These are phyloP conservation scores for Catocala sponsa DNA, from an alignment of 2,888 invertebrate species.

Conservation along the genomic window DNA sequence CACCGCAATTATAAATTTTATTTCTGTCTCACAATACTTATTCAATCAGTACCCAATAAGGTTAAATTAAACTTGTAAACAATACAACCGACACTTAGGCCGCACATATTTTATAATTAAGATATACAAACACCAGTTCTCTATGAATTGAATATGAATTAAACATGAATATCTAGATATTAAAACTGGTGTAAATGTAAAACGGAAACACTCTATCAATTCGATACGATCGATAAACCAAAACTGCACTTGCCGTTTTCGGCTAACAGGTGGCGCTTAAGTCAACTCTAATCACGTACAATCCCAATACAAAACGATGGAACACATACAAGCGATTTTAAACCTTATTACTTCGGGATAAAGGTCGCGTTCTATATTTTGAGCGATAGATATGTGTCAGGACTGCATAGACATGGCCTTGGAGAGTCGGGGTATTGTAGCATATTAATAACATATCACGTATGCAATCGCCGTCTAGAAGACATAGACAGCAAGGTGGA, in stretches of 20 bases:
- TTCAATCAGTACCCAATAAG: constrained; percentile 11
- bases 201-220: constrained; percentile 52
- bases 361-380: constrained; percentile 36
- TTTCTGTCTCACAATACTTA: neutral
- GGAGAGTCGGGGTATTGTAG: constrained; percentile 70
- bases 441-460: constrained; percentile 83
- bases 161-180: constrained; percentile 45
- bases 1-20: too few species aligned
- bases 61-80: constrained; percentile 24
- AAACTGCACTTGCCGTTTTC: constrained; percentile 66
- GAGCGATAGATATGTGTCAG: constrained; percentile 48
- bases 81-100: constrained; percentile 34
- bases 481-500: constrained; percentile 84
- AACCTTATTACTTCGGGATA: constrained; percentile 28
- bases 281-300: constrained; percentile 69
- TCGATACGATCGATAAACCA: constrained; percentile 50
- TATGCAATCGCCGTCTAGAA: constrained; percentile 83
- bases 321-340: constrained; percentile 18
- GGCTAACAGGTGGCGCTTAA: constrained; percentile 70
- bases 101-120: constrained; percentile 41
- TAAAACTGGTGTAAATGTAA: constrained; percentile 44
- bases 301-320: constrained; percentile 25
- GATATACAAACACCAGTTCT: constrained; percentile 35
- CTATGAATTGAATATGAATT: constrained; percentile 51
- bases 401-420: constrained; percentile 77